Evolutionary conservation across 2,888 invertebrate genomes (phyloP), one percentile per base, ranked within the genome.

Genomic region (Acholoe squamosa): DNA sequence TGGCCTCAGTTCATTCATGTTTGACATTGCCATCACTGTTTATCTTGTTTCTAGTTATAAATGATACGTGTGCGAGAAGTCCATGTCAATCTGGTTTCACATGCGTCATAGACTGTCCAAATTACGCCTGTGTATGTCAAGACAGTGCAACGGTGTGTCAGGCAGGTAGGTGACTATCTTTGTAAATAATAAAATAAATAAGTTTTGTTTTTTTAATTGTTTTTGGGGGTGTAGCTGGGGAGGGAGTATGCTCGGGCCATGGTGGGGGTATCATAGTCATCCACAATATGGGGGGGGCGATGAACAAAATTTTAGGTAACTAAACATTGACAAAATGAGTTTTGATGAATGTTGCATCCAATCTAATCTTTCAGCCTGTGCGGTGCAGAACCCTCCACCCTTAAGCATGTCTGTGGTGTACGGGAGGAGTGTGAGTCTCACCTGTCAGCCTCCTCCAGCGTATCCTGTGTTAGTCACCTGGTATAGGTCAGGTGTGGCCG

Each of bases 151-250:
- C 14, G 0, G n/a, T 25, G 28, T 86, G 86, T 28, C 25, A 52
- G 33, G n/a, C 86, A 52, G 86, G 86, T 86, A 25, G 28, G 86
- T 54, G 52, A 28, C 71, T n/a, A 16, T 71, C 25, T 25, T 71
- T 71, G n/a, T 76, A 3, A 76, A 43, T 10, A 43, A 43, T 10
- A 43, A 10, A 43, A 43, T 10, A n/a, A n/a, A n/a, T n/a, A n/a
- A n/a, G n/a, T 43, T 43, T 43, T 43, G 10, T 10, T 43, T 43
- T 43, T n/a, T n/a, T n/a, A n/a, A 43, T 10, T 43, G 10, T 43
- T 3, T 3, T 43, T 43, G 43, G 10, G 3, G 43, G 43, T 3
- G 43, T 43, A 43, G 43, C 3, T 43, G 43, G 43, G 43, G 43
- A 43, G 5, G 43, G 43, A 43, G 43, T n/a, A n/a, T n/a, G n/a